A percentile compares a stretch with the other conserved stretches of the same genome.
phyloP scores from a whole-genome alignment of 2,113 vertebrate genomes.

The Odocoileus hemionus region DNA sequence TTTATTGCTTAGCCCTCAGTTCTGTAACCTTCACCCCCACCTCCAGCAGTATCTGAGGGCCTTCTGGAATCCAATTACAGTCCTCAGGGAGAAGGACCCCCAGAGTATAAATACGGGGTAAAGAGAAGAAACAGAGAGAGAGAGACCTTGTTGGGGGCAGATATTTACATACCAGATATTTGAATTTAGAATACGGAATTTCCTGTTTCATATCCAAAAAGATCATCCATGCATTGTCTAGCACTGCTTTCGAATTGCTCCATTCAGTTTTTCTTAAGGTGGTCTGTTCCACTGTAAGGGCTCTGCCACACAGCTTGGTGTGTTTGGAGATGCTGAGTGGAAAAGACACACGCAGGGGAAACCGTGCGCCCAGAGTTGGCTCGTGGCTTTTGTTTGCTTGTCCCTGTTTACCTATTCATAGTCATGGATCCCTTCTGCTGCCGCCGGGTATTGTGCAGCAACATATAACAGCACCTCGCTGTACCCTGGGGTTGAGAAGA shows the following conservation, averaged over 20 bases:
- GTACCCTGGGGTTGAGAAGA: not conserved
- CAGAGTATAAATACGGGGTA: not conserved
- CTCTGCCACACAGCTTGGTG: not conserved
- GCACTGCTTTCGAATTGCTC: not conserved
- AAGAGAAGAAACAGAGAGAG: not conserved
- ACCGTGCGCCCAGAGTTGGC: not conserved
- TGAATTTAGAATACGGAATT: not conserved
- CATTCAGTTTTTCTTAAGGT: not conserved
- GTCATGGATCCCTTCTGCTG: not conserved
- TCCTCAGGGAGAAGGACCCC: not conserved
- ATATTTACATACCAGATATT: not conserved
- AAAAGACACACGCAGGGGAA: not conserved
- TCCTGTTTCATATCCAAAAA: not conserved
- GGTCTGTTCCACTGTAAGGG: not conserved
- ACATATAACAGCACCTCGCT: not conserved
- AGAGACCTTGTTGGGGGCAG: not conserved
- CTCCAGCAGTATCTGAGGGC: not conserved
- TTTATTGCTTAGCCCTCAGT: not conserved
- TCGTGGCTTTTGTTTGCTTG: conserved; percentile 34
- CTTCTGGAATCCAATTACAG: not conserved
- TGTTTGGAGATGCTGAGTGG: not conserved
- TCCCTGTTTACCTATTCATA: conserved; percentile 7
- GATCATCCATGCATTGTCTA: not conserved
- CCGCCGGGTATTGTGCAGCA: not conserved
- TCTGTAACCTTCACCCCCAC: not conserved